Evolutionary conservation across 2,888 invertebrate genomes (phyloP).

Genomic region (Chironomus tentans): DNA sequence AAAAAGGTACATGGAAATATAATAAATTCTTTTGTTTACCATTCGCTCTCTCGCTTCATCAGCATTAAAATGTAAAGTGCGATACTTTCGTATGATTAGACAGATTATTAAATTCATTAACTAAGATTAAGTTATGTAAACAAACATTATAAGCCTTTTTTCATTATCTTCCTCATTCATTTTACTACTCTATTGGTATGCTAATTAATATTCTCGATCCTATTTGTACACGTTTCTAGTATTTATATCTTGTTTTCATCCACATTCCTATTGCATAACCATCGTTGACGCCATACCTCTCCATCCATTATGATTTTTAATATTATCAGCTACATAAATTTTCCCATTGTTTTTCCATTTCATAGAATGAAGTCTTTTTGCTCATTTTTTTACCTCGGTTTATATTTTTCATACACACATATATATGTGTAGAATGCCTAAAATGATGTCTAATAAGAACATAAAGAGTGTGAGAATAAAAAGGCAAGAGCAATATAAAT

Average conservation of each 20-base stretch:
- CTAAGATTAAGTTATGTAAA: constrained; percentile 13
- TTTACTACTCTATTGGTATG: no score
- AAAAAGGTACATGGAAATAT: not conserved
- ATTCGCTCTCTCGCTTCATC: not conserved
- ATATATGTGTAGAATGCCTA: no score
- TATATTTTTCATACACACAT: no score
- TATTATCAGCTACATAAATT: constrained; percentile 22
- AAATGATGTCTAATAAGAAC: no score
- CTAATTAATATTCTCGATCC: no score
- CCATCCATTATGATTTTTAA: constrained; percentile 11
- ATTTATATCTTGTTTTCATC: not conserved
- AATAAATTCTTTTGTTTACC: not conserved
- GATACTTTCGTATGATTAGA: not conserved
- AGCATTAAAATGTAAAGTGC: not conserved
- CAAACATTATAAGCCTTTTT: not conserved
- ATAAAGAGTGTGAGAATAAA: not conserved
- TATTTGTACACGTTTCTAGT: not conserved
- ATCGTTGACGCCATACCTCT: not conserved
- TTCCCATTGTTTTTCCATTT: not conserved
- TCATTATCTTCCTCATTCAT: not conserved
- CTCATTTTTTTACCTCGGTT: no score
- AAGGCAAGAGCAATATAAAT: not conserved
- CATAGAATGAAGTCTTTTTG: no score
- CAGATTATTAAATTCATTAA: constrained; percentile 24
- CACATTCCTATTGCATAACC: not conserved